Evolutionary conservation across 2,888 invertebrate genomes (phyloP).

Genomic region (Ctenicera cuprea): DNA sequence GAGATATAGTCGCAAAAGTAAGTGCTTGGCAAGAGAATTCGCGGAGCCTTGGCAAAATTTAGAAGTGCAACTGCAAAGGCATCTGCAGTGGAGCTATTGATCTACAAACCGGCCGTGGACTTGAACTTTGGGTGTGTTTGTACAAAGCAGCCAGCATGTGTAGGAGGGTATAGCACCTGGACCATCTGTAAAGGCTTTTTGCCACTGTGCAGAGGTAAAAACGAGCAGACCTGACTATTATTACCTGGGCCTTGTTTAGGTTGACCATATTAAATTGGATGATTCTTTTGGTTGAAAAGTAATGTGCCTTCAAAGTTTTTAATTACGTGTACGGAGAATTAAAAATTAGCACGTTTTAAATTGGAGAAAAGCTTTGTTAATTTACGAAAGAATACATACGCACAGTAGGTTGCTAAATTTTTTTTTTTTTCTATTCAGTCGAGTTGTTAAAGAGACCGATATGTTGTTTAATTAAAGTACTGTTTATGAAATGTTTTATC

Average conservation of each 20-base stretch:
- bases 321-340: too few species aligned
- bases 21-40: constrained; percentile 35
- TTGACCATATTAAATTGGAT: constrained; percentile 10
- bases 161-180: constrained; percentile 64
- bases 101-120: constrained; percentile 56
- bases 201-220: constrained; percentile 38
- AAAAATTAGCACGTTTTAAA: too few species aligned
- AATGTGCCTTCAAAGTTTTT: too few species aligned
- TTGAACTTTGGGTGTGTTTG: constrained; percentile 58
- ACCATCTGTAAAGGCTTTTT: constrained; percentile 48
- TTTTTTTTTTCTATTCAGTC: not conserved
- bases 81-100: constrained; percentile 60
- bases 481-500: constrained; percentile 38
- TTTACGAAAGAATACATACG: constrained; percentile 2
- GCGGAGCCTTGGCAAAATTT: constrained; percentile 43
- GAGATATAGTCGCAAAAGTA: constrained; percentile 34
- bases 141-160: constrained; percentile 60
- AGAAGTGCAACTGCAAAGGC: constrained; percentile 54
- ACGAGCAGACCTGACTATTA: constrained; percentile 19
- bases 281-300: too few species aligned
- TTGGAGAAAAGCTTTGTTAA: not conserved
- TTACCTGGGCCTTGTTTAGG: not conserved
- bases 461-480: constrained; percentile 27
- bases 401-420: constrained; percentile 12
- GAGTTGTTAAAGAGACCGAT: constrained; percentile 2